These are phyloP conservation scores for Endotricha flammealis DNA, from an alignment of 2,888 invertebrate species.

Conservation along the genomic window DNA sequence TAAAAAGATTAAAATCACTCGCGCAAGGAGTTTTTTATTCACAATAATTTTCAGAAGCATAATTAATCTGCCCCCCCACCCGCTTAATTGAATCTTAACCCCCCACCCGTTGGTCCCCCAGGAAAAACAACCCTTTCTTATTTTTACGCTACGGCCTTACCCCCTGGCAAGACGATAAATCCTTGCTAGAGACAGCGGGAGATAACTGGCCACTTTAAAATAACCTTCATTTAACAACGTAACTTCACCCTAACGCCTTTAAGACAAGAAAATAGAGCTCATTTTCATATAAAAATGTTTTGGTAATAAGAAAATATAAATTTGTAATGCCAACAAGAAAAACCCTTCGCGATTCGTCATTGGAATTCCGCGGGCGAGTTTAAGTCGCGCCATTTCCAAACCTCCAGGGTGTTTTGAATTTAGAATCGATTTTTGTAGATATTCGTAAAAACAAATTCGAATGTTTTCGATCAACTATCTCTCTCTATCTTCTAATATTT, in stretches of 20 bases:
- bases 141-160: conserved; percentile 58
- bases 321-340: conserved; percentile 61
- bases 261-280: conserved; percentile 4
- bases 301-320: conserved; percentile 18
- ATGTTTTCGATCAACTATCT: too few species aligned
- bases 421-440: conserved; percentile 33
- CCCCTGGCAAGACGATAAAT: conserved; percentile 75
- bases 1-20: conserved; percentile 14
- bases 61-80: conserved; percentile 66
- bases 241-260: conserved; percentile 9
- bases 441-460: not conserved
- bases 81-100: conserved; percentile 72
- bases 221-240: conserved; percentile 13
- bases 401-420: conserved; percentile 47
- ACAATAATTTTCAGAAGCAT: conserved; percentile 56
- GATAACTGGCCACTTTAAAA: conserved; percentile 51
- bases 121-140: conserved; percentile 77
- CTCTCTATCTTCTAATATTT: too few species aligned
- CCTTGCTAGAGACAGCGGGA: conserved; percentile 72
- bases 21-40: conserved; percentile 31
- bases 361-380: conserved; percentile 72
- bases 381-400: conserved; percentile 57
- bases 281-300: conserved; percentile 8
- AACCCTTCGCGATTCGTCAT: conserved; percentile 75
- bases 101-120: conserved; percentile 49